Conservation (phyloP, 2,113 vertebrate genomes). For the Notothenia coriiceps region DNA sequence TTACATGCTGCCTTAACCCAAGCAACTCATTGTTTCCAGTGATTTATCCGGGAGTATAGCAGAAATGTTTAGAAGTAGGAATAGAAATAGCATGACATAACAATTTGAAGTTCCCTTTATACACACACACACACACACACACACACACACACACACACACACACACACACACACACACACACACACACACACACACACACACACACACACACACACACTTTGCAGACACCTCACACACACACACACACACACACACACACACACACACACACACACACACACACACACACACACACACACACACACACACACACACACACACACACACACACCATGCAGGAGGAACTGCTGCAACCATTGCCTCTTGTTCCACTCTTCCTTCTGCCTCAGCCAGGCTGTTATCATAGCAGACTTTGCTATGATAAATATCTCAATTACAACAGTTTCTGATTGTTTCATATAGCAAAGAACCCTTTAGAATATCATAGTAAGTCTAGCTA, state of each 20-base stretch:
- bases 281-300: too few species aligned
- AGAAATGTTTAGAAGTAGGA: too few species aligned
- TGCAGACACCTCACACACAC: too few species aligned
- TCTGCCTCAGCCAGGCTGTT: not conserved
- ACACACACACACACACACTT: not conserved
- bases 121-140: too few species aligned
- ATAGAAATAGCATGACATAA: not conserved
- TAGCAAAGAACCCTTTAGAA: not conserved
- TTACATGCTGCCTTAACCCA: not conserved
- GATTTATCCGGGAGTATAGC: too few species aligned
- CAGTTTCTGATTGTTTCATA: not conserved
- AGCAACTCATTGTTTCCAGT: not conserved
- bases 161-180: not conserved
- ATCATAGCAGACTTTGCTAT: not conserved
- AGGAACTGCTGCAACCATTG: constrained; percentile 13
- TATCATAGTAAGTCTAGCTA: too few species aligned
- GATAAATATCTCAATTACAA: not conserved
- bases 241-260: too few species aligned
- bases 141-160: not conserved
- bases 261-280: too few species aligned
- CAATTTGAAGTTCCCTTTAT: not conserved
- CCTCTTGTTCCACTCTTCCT: constrained; percentile 14
- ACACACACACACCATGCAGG: not conserved
- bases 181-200: not conserved
- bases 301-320: too few species aligned